Evolutionary conservation across 2,797 vertebrate species (phyloP).

Genomic region (Melanotaenia boesemani): DNA sequence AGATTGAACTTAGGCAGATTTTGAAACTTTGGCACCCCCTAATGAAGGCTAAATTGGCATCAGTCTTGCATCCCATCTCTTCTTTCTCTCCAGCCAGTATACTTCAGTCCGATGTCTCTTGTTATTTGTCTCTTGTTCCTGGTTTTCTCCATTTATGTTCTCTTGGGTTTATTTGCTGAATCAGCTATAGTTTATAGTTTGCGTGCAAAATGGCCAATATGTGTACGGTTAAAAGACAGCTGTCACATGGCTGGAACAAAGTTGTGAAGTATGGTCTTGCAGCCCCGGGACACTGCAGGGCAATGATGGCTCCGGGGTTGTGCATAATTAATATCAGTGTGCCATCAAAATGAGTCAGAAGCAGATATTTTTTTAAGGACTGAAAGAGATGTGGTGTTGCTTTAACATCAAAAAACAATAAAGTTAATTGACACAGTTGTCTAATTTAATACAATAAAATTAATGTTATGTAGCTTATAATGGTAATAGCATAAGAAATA

Average conservation of each 20-base stretch:
- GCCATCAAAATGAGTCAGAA: neutral
- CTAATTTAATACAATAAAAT: too few species aligned
- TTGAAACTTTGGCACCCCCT: too few species aligned
- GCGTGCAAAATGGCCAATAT: neutral
- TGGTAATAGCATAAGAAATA: neutral
- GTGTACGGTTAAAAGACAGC: neutral
- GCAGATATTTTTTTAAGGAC: neutral
- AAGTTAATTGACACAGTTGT: neutral
- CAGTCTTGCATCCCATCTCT: too few species aligned
- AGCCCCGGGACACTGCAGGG: too few species aligned
- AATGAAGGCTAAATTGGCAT: too few species aligned
- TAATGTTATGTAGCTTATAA: neutral
- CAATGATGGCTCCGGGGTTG: too few species aligned
- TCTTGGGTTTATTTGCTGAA: neutral
- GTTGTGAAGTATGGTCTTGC: neutral
- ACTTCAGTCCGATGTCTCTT: neutral
- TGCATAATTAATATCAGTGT: neutral
- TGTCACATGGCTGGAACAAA: neutral
- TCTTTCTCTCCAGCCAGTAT: too few species aligned
- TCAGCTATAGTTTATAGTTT: neutral
- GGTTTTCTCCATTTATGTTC: neutral
- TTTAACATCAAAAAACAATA: neutral
- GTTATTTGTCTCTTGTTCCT: neutral
- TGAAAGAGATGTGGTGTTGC: neutral
- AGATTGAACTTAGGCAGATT: too few species aligned